phyloP scores from a whole-genome alignment of 2,888 invertebrate genomes.

The Ichneumoninae sp. region DNA sequence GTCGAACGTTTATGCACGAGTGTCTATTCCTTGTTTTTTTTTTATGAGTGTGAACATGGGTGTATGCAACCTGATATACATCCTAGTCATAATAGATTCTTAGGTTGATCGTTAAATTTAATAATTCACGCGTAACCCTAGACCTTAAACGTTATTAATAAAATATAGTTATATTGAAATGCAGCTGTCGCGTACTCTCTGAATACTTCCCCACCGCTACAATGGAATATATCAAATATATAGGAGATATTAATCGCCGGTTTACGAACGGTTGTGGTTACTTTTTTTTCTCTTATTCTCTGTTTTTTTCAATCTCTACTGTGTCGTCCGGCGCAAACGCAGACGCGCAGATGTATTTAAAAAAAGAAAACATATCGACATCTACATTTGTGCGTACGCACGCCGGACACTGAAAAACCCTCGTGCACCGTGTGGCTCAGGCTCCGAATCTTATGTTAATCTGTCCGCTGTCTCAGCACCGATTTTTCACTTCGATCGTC shows the following conservation, averaged over 20 bases:
- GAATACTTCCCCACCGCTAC: constrained; percentile 76
- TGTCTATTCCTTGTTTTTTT: constrained; percentile 22
- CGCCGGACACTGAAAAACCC: constrained; percentile 29
- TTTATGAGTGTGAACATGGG: constrained; percentile 48
- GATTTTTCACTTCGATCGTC: background rate
- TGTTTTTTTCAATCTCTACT: constrained; percentile 24
- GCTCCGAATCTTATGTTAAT: constrained; percentile 25
- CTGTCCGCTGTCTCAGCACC: background rate
- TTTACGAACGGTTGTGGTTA: constrained; percentile 63
- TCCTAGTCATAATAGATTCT: constrained; percentile 63
- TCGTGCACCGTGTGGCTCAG: background rate
- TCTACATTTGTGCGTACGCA: constrained; percentile 47
- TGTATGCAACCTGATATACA: constrained; percentile 38
- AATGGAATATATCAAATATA: constrained; percentile 81
- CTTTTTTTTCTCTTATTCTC: constrained; percentile 27
- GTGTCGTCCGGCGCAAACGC: constrained; percentile 40
- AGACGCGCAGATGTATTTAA: constrained; percentile 27
- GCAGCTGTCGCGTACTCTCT: constrained; percentile 78
- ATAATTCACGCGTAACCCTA: constrained; percentile 72
- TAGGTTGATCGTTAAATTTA: constrained; percentile 68
- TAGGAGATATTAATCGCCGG: constrained; percentile 74
- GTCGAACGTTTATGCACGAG: constrained; percentile 35
- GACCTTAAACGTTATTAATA: constrained; percentile 78
- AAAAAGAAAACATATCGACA: constrained; percentile 28
- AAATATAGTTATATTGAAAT: constrained; percentile 80